phyloP scores from a whole-genome alignment of 2,888 invertebrate species.

The Papilio elwesi region DNA sequence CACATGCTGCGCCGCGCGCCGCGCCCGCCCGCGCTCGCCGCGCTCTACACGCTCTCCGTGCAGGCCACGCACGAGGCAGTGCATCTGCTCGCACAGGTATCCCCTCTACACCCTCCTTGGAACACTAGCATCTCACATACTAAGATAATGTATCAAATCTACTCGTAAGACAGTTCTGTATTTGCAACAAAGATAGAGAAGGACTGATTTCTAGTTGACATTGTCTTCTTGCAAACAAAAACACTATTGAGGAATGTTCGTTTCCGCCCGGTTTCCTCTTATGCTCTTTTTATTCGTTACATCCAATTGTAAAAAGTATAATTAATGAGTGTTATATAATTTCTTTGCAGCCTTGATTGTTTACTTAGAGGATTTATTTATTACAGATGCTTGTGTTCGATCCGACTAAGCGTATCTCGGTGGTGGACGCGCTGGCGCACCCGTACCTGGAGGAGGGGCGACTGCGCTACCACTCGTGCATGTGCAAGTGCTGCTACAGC shows the following conservation, averaged over 20 bases:
- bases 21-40: slow-evolving; percentile 94
- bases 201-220: neutral
- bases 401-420: slow-evolving; percentile 97
- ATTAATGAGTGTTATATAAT: neutral
- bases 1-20: slow-evolving; percentile 95
- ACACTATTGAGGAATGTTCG: no score
- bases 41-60: slow-evolving; percentile 94
- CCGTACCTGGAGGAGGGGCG: slow-evolving; percentile 99
- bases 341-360: neutral
- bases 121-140: no score
- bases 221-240: slow-evolving; percentile 84
- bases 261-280: no score
- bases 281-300: no score
- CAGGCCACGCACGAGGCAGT: slow-evolving; percentile 99
- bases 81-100: slow-evolving; percentile 90
- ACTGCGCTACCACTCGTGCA: slow-evolving; percentile 99
- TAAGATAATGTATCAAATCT: no score
- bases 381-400: slow-evolving; percentile 98
- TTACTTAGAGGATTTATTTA: neutral
- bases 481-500: slow-evolving; percentile 98
- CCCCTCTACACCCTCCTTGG: neutral
- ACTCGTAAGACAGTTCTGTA: no score
- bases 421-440: slow-evolving; percentile 97
- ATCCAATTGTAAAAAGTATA: neutral
- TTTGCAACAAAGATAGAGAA: neutral